Conservation (phyloP, 37 sponge, comb jelly and placozoan genomes). For the Geodia barretti region DNA sequence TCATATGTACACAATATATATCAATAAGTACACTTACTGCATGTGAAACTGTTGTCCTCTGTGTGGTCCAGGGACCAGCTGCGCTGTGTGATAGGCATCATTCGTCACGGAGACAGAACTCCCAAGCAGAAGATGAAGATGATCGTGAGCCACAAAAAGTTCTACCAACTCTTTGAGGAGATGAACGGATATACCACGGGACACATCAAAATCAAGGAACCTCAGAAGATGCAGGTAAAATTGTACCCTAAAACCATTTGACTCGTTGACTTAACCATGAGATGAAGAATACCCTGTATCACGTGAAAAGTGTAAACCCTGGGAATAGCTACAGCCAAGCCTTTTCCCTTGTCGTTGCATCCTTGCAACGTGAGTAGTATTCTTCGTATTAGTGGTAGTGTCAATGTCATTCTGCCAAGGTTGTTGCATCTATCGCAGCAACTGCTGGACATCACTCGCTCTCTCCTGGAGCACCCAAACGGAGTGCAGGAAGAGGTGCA, state of each 20-base stretch:
- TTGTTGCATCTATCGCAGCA: too few relatives aligned
- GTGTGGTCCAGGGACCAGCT: constrained; percentile 65
- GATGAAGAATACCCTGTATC: too few relatives aligned
- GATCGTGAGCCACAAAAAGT: constrained; percentile 71
- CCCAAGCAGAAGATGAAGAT: constrained; percentile 98
- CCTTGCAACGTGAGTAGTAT: too few relatives aligned
- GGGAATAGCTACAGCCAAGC: too few relatives aligned
- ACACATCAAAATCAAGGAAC: constrained; percentile 83
- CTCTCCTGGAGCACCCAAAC: constrained; percentile 31
- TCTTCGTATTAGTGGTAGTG: too few relatives aligned
- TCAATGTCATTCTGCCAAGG: too few relatives aligned
- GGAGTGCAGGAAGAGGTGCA: constrained; percentile 45
- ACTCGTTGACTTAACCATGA: too few relatives aligned
- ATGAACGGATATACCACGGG: constrained; percentile 55
- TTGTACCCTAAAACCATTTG: too few relatives aligned
- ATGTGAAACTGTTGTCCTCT: too few relatives aligned
- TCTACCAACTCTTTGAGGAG: constrained; percentile 72
- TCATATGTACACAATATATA: not conserved
- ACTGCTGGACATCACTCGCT: constrained; percentile 77
- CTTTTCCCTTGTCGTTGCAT: too few relatives aligned
- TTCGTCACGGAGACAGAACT: constrained; percentile 93
- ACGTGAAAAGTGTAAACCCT: too few relatives aligned
- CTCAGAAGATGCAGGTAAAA: constrained; percentile 82
- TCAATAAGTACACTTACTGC: too few relatives aligned
- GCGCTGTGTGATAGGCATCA: constrained; percentile 88